A percentile compares a stretch with the other conserved stretches of the same genome.
Evolutionary conservation across 2,888 invertebrate species (phyloP).

Genomic region (Andrena marginata): DNA sequence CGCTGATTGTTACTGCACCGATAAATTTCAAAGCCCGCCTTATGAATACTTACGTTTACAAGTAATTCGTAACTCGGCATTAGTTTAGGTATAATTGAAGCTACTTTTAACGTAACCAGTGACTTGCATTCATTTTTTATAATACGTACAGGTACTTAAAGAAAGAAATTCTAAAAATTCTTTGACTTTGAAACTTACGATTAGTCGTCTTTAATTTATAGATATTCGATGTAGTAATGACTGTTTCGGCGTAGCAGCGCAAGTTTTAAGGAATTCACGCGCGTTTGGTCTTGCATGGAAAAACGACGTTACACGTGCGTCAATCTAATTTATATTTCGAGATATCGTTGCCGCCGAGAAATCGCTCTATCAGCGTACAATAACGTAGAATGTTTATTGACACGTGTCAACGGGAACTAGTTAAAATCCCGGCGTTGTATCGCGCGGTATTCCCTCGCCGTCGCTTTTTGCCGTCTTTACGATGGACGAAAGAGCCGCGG

Average conservation of each 20-base stretch:
- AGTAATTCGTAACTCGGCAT: slow-evolving; percentile 5
- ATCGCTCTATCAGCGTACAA: slow-evolving; percentile 46
- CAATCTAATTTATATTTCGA: slow-evolving; percentile 1
- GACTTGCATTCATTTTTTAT: too few species aligned
- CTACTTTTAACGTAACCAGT: neutral
- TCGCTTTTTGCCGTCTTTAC: slow-evolving; percentile 32
- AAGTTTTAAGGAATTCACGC: neutral
- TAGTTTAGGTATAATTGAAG: neutral
- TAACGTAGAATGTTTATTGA: slow-evolving; percentile 51
- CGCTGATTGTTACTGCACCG: neutral
- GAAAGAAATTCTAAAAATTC: too few species aligned
- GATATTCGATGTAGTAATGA: neutral
- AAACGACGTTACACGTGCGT: neutral
- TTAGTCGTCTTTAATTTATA: too few species aligned
- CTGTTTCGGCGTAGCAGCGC: neutral
- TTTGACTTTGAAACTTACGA: too few species aligned
- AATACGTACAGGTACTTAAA: too few species aligned
- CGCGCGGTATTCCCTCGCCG: slow-evolving; percentile 22
- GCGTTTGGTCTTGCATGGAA: neutral
- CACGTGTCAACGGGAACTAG: slow-evolving; percentile 47
- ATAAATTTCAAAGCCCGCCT: slow-evolving; percentile 15
- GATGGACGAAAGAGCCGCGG: slow-evolving; percentile 32
- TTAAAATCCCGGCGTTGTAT: slow-evolving; percentile 27
- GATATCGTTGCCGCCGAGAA: neutral
- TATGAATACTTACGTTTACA: slow-evolving; percentile 12